Evolutionary conservation across 1,140 invertebrate genomes (phyloP).

Genomic region (Hyles euphorbiae): DNA sequence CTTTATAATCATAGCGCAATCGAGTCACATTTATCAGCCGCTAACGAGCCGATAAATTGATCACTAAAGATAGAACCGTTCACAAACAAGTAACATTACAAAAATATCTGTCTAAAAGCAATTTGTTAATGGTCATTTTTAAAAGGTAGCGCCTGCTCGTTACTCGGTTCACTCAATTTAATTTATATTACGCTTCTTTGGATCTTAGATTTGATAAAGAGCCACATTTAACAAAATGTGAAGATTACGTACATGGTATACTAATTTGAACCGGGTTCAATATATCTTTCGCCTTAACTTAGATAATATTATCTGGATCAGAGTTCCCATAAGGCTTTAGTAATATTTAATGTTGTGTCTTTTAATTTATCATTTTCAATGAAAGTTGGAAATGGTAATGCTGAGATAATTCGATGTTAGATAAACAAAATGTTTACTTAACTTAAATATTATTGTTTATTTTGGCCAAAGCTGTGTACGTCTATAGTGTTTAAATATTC

Average conservation of each 20-base stretch:
- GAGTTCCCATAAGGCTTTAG: conserved; percentile 18
- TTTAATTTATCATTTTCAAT: conserved; percentile 13
- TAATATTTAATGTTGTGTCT: conserved; percentile 22
- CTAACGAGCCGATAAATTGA: conserved; percentile 66
- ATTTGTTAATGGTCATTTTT: conserved; percentile 57
- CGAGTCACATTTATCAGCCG: conserved; percentile 49
- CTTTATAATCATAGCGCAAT: conserved; percentile 60
- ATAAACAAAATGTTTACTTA: no score
- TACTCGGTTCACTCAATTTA: conserved; percentile 34
- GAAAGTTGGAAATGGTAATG: no score
- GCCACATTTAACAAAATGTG: conserved; percentile 36
- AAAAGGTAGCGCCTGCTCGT: conserved; percentile 54
- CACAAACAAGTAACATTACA: conserved; percentile 54
- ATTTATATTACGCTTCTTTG: conserved; percentile 45
- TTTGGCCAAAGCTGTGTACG: no score
- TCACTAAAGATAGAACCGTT: conserved; percentile 48
- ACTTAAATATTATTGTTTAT: no score
- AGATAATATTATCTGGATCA: conserved; percentile 38
- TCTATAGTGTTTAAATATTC: no score
- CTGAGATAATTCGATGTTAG: no score
- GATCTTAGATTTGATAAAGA: conserved; percentile 48
- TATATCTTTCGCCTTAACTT: conserved; percentile 31
- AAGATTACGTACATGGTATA: conserved; percentile 44
- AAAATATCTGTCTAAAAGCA: conserved; percentile 49
- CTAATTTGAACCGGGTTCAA: conserved; percentile 42